Conservation (phyloP, 2,797 vertebrate genomes). For the Discoglossus pictus region DNA sequence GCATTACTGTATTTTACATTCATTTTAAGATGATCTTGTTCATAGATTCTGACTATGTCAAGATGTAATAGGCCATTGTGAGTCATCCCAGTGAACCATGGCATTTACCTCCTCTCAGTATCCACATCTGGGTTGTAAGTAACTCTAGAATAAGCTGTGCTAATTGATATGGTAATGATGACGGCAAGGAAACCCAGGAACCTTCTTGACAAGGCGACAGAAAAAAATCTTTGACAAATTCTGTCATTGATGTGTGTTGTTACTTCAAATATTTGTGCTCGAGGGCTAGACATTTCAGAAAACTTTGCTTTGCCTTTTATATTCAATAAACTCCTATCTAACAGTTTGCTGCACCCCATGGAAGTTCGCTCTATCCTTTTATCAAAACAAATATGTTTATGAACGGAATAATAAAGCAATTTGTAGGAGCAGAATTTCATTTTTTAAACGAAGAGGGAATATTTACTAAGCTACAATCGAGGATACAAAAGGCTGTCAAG, state of each 20-base stretch:
- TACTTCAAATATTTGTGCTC: constrained; percentile 15
- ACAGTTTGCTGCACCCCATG: not conserved
- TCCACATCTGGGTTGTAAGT: not conserved
- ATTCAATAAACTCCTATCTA: not conserved
- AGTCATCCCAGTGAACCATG: no score
- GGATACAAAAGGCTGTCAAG: no score
- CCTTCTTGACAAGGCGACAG: not conserved
- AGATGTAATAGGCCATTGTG: no score
- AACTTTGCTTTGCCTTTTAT: not conserved
- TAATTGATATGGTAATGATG: constrained; percentile 8
- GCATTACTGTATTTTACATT: no score
- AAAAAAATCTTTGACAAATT: constrained; percentile 13
- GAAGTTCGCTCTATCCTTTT: not conserved
- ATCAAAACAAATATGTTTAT: not conserved
- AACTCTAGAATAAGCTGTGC: not conserved
- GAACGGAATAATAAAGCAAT: not conserved
- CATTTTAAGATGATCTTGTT: no score
- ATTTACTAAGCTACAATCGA: no score
- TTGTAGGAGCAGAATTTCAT: no score
- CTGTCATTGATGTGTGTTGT: constrained; percentile 6
- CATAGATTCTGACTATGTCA: no score
- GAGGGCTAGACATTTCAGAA: constrained; percentile 4
- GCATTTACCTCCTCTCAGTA: no score
- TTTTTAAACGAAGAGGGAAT: no score
- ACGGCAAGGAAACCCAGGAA: constrained; percentile 1